These are phyloP conservation scores for Monopis laevigella DNA, from an alignment of 2,888 invertebrate species.

Conservation along the genomic window DNA sequence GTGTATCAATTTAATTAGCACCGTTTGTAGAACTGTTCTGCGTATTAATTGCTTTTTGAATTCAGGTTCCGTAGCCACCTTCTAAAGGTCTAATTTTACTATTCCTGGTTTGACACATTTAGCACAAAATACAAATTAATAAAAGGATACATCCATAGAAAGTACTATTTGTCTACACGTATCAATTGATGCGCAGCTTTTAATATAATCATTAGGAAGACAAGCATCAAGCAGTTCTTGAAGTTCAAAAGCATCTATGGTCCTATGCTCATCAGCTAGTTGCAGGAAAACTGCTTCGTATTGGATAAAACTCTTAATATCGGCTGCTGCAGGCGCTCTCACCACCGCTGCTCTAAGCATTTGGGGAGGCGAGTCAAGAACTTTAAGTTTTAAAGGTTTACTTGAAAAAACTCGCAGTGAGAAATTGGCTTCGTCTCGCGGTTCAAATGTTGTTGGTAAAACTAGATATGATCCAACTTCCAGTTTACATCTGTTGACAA, in stretches of 20 bases:
- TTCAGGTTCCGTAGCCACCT: too few species aligned
- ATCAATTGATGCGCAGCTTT: constrained; percentile 91
- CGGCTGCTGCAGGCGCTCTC: constrained; percentile 74
- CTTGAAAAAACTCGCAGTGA: constrained; percentile 84
- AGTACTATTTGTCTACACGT: constrained; percentile 91
- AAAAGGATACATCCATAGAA: constrained; percentile 85
- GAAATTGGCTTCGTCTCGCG: constrained; percentile 89
- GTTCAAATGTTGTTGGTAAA: constrained; percentile 91
- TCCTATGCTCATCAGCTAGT: constrained; percentile 88
- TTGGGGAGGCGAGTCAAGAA: constrained; percentile 73
- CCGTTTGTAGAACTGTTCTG: too few species aligned
- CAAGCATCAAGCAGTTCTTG: constrained; percentile 91
- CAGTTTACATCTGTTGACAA: constrained; percentile 70
- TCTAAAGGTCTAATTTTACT: too few species aligned
- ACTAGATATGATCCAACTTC: constrained; percentile 86
- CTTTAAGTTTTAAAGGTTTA: constrained; percentile 79
- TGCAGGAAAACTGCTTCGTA: constrained; percentile 92
- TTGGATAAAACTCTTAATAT: constrained; percentile 77
- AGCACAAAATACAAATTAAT: too few species aligned
- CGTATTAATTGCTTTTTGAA: too few species aligned
- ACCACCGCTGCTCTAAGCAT: constrained; percentile 78
- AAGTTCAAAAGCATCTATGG: constrained; percentile 90
- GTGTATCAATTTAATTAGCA: too few species aligned
- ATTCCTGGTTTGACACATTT: too few species aligned
- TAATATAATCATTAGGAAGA: constrained; percentile 93